Conservation (phyloP, 1,140 invertebrate genomes). For the Zaprionus camerounensis region DNA sequence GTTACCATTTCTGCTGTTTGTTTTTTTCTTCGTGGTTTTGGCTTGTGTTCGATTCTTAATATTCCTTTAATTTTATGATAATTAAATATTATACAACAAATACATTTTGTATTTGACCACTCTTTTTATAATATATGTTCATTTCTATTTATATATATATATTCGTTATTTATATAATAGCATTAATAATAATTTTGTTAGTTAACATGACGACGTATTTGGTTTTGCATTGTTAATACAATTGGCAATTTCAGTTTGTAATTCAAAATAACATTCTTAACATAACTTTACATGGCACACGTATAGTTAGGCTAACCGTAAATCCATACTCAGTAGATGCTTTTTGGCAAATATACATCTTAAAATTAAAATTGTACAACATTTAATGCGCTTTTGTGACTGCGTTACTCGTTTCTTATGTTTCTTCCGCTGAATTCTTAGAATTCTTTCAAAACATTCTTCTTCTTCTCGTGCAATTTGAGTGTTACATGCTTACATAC, state of each 20-base stretch:
- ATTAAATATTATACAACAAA: slow-evolving; percentile 48
- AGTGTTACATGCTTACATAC: neutral
- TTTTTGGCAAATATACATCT: slow-evolving; percentile 25
- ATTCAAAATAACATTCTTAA: slow-evolving; percentile 56
- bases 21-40: slow-evolving; percentile 34
- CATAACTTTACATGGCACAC: slow-evolving; percentile 68
- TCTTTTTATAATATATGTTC: slow-evolving; percentile 25
- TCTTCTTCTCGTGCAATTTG: slow-evolving; percentile 21
- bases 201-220: slow-evolving; percentile 83
- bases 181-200: slow-evolving; percentile 70
- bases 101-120: slow-evolving; percentile 31
- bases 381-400: slow-evolving; percentile 14
- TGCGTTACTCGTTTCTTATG: slow-evolving; percentile 5
- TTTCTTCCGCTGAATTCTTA: slow-evolving; percentile 59
- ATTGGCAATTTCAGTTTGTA: slow-evolving; percentile 60
- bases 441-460: slow-evolving; percentile 55
- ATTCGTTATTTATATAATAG: slow-evolving; percentile 57
- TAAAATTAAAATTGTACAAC: slow-evolving; percentile 59
- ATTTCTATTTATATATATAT: slow-evolving; percentile 36
- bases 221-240: slow-evolving; percentile 68
- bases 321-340: slow-evolving; percentile 40
- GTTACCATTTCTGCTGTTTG: slow-evolving; percentile 60
- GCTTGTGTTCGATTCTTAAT: slow-evolving; percentile 14
- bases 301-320: slow-evolving; percentile 42
- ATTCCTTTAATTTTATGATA: slow-evolving; percentile 58